Evolutionary conservation across 2,797 vertebrate genomes (phyloP).

Genomic region (Takifugu ocellatus): DNA sequence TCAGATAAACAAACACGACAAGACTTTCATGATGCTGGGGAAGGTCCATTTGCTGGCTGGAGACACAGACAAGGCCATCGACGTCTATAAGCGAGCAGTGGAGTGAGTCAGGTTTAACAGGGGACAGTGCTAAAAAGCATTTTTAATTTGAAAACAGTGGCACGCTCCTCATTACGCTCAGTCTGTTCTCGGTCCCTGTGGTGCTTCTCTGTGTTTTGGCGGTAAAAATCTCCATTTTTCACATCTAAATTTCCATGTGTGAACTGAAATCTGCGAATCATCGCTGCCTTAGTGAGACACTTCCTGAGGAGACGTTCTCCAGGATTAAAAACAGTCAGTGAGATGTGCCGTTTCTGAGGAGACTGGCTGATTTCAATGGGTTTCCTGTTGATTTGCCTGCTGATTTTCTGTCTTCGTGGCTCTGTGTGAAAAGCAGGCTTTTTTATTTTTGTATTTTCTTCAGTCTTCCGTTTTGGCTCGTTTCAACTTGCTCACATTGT

Average conservation of each 20-base stretch:
- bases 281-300: background rate
- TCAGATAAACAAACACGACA: constrained; percentile 86
- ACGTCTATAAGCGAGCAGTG: constrained; percentile 88
- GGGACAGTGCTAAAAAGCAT: too few relatives aligned
- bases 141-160: too few relatives aligned
- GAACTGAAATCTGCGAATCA: background rate
- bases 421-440: constrained; percentile 18
- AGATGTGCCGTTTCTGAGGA: constrained; percentile 1
- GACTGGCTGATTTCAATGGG: background rate
- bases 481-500: constrained; percentile 25
- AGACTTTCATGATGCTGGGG: constrained; percentile 90
- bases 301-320: background rate
- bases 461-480: constrained; percentile 19
- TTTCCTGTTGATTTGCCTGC: constrained; percentile 11
- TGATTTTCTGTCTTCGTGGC: constrained; percentile 9
- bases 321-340: background rate
- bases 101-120: constrained; percentile 79
- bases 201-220: background rate
- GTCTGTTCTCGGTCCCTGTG: background rate
- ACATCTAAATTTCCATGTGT: background rate
- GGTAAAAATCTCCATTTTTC: too few relatives aligned
- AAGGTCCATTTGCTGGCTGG: constrained; percentile 88
- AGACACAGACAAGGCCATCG: constrained; percentile 84
- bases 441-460: constrained; percentile 6
- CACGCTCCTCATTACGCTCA: too few relatives aligned